Conservation (phyloP, 2,113 vertebrate genomes). For the Paralichthys olivaceus region DNA sequence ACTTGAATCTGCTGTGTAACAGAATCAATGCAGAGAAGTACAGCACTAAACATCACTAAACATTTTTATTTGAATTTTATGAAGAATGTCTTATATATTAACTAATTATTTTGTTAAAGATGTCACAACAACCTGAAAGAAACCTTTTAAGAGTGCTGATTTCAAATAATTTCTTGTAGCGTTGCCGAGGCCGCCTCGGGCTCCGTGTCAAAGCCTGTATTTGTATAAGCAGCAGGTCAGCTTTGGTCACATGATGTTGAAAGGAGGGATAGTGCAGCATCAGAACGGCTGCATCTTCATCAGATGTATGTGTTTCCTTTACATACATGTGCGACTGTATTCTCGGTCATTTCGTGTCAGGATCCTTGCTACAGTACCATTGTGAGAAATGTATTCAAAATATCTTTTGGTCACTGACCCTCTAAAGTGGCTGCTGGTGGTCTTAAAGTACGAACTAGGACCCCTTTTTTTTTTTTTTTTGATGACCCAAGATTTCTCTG, state of each 20-base stretch:
- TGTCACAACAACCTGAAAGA: too few species aligned
- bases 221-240: conserved; percentile 12
- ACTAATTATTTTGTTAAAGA: too few species aligned
- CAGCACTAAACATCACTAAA: too few species aligned
- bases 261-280: conserved; percentile 10
- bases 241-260: conserved; percentile 11
- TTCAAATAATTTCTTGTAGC: neutral
- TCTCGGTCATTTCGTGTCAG: neutral
- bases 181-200: conserved; percentile 29
- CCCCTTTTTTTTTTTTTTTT: too few species aligned
- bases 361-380: neutral
- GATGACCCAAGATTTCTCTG: too few species aligned
- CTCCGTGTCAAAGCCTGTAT: conserved; percentile 32
- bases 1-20: conserved; percentile 18
- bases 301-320: too few species aligned
- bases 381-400: neutral
- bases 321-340: neutral
- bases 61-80: too few species aligned
- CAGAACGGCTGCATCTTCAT: neutral
- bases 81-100: too few species aligned
- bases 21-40: neutral
- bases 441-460: too few species aligned
- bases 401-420: neutral
- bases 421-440: too few species aligned
- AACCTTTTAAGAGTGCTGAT: too few species aligned